Evolutionary conservation across 2,797 vertebrate species (phyloP).

Genomic region (Tiaroga cobitis): DNA sequence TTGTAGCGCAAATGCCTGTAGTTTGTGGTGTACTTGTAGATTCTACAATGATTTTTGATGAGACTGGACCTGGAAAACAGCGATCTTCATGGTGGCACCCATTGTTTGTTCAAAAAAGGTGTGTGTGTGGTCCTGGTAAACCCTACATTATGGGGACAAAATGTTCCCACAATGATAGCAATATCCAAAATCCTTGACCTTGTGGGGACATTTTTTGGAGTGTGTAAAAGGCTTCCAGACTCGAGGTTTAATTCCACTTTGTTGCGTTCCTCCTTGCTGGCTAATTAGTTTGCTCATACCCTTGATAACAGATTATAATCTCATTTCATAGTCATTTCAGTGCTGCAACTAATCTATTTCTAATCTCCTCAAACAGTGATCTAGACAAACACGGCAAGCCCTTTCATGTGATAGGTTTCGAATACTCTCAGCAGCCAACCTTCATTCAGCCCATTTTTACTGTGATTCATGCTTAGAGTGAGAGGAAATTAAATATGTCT

Average conservation of each 20-base stretch:
- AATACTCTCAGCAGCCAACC: constrained; percentile 15
- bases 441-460: constrained; percentile 34
- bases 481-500: constrained; percentile 54
- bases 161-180: background rate
- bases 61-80: background rate
- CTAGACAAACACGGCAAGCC: constrained; percentile 50
- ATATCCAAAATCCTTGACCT: background rate
- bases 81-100: background rate
- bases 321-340: constrained; percentile 52
- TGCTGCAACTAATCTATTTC: constrained; percentile 47
- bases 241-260: constrained; percentile 24
- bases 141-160: background rate
- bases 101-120: background rate
- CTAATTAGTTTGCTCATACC: constrained; percentile 55
- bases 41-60: constrained; percentile 8
- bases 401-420: constrained; percentile 41
- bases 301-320: constrained; percentile 59
- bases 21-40: background rate
- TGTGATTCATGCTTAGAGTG: constrained; percentile 30
- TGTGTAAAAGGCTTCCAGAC: constrained; percentile 11
- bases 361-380: constrained; percentile 49
- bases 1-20: background rate
- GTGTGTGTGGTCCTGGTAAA: background rate
- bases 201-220: background rate
- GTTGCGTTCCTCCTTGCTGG: constrained; percentile 26